These are phyloP conservation scores for Criorhina ranunculi DNA, from an alignment of 2,888 invertebrate species.

Conservation along the genomic window DNA sequence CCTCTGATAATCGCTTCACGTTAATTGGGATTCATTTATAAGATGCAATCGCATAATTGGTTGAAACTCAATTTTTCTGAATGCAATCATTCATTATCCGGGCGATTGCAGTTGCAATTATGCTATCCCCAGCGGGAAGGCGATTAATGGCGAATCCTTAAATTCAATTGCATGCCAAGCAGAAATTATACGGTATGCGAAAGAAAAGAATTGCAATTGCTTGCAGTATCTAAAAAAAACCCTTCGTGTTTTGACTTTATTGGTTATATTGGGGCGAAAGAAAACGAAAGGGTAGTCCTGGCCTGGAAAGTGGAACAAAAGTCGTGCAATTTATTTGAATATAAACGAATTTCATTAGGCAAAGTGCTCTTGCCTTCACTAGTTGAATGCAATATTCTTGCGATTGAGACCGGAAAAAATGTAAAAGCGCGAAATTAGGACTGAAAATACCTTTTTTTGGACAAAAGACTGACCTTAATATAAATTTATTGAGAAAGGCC, in stretches of 20 bases:
- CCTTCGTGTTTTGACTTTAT: conserved; percentile 34
- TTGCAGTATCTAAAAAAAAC: conserved; percentile 37
- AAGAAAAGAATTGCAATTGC: conserved; percentile 39
- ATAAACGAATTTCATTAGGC: conserved; percentile 56
- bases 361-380: conserved; percentile 27
- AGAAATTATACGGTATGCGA: conserved; percentile 29
- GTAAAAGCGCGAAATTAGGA: not conserved
- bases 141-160: conserved; percentile 59
- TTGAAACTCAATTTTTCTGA: conserved; percentile 35
- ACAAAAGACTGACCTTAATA: conserved; percentile 15
- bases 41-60: conserved; percentile 50
- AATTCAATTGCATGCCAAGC: conserved; percentile 66
- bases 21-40: conserved; percentile 44
- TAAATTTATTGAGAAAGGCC: not conserved
- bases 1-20: conserved; percentile 19
- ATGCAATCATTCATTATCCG: conserved; percentile 44
- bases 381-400: conserved; percentile 43
- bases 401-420: not conserved
- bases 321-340: conserved; percentile 24
- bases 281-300: not conserved
- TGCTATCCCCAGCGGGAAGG: not conserved
- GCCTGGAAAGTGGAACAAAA: conserved; percentile 5
- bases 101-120: conserved; percentile 38
- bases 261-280: conserved; percentile 5
- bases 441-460: not conserved